Base-by-base conservation (phyloP, 2,797 vertebrate species). In the Muscicapa comitata region DNA sequence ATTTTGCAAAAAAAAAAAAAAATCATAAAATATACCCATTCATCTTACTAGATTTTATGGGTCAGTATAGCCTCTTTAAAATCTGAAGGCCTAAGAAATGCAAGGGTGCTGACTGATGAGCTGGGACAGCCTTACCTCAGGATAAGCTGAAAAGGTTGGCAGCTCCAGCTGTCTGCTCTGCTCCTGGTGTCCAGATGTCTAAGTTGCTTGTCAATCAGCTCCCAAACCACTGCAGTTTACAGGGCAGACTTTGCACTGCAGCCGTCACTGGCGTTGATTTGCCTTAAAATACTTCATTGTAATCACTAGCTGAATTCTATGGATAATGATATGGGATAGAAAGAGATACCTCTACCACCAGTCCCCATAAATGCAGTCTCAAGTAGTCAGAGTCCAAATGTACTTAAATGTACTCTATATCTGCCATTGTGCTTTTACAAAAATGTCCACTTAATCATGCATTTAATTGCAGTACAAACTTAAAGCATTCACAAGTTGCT, bases 131-230 rank as follows among this genome's bases (percentile, higher is more conserved):
- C 81, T 96, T 95, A 94, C 66, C 70, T 62, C 43, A 1, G 90
- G 61, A 93, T 48, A 75, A 95, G 43, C 62, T 92, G 93, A 94
- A 94, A 93, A 91, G 62, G 70, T 62, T 95, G 95, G 86, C 92
- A 94, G 86, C 90, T 93, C 94, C 82, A 94, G 80, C 79, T 93
- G 77, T 81, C 91, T 94, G 26, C 73, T 58, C 35, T 77, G 58
- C 53, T 94, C 61, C 76, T 19, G 5, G 38, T 80, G 62, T 90
- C 90, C 88, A 88, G 88, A 91, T 78, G 42, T 90, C 94, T 94
- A 81, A 94, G 47, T 62, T 90, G 38, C 72, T 72, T 95, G 92
- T 96, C 90, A 94, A 12, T 95, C 95, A 94, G 67, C 65, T 91
- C 54, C 75, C 73, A 80, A 59, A 79, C 5, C 57, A 80, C 54